These are phyloP conservation scores for Loripinus fragilis DNA, from an alignment of 2,888 invertebrate genomes.

Conservation along the genomic window DNA sequence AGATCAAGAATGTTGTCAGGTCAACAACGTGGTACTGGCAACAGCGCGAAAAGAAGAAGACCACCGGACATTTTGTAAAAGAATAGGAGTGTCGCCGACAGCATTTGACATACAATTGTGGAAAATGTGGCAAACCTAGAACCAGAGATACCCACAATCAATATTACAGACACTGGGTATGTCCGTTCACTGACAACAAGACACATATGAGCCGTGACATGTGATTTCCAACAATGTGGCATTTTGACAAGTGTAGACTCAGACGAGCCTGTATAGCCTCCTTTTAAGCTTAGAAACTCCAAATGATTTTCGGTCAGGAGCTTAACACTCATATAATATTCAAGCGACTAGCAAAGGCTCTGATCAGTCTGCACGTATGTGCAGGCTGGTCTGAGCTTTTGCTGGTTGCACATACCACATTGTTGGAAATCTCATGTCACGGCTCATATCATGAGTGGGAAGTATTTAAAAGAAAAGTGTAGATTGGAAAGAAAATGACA, in stretches of 20 bases:
- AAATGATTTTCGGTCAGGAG: too few species aligned
- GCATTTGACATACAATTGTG: constrained; percentile 23
- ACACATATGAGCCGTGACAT: too few species aligned
- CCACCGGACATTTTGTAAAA: constrained; percentile 19
- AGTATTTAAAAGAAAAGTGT: background rate
- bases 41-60: constrained; percentile 13
- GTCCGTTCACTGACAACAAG: constrained; percentile 5
- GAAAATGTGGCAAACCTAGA: constrained; percentile 26
- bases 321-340: too few species aligned
- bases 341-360: too few species aligned
- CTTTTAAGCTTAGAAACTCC: too few species aligned
- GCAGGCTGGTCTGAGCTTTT: too few species aligned
- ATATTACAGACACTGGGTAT: constrained; percentile 29
- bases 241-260: too few species aligned
- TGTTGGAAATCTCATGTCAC: too few species aligned
- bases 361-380: too few species aligned
- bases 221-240: too few species aligned
- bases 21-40: constrained; percentile 28
- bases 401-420: too few species aligned
- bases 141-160: constrained; percentile 14
- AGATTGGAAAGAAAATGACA: background rate
- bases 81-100: background rate
- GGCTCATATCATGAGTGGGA: background rate
- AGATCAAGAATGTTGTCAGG: background rate
- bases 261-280: too few species aligned